These are phyloP conservation scores for Agrypnus murinus DNA, from an alignment of 2,888 invertebrate genomes.

Conservation along the genomic window DNA sequence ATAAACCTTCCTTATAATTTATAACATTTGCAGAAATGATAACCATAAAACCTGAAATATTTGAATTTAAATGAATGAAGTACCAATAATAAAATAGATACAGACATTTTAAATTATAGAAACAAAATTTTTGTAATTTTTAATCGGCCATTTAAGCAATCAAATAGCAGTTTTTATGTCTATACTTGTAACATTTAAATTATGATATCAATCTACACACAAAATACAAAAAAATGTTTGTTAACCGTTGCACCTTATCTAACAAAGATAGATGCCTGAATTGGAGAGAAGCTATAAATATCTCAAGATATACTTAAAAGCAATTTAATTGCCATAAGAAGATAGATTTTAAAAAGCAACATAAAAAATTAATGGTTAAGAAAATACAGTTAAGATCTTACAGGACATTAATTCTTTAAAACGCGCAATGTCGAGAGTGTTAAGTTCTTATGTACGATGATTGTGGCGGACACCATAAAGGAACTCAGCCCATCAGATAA, in stretches of 20 bases:
- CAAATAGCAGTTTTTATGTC: too few species aligned
- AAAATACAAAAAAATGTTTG: neutral
- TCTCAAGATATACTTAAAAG: slow-evolving; percentile 16
- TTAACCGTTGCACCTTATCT: neutral
- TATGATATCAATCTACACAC: too few species aligned
- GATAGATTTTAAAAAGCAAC: slow-evolving; percentile 22
- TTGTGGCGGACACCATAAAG: slow-evolving; percentile 32
- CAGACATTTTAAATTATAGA: too few species aligned
- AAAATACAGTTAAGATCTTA: slow-evolving; percentile 48
- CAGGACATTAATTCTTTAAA: slow-evolving; percentile 50
- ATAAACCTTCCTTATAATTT: too few species aligned
- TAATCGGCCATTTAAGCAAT: too few species aligned
- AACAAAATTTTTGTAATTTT: too few species aligned
- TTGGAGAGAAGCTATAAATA: slow-evolving; percentile 15
- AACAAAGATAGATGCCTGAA: neutral
- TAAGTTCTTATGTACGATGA: slow-evolving; percentile 32
- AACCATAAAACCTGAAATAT: too few species aligned
- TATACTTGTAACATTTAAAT: too few species aligned
- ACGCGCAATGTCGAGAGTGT: slow-evolving; percentile 26
- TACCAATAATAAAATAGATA: too few species aligned
- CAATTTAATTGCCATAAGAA: slow-evolving; percentile 40
- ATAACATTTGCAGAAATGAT: too few species aligned
- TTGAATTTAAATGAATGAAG: too few species aligned
- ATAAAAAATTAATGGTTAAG: slow-evolving; percentile 44
- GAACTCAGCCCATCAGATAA: slow-evolving; percentile 39